A percentile compares a stretch with the other conserved stretches of the same genome.
These are phyloP conservation scores for Xyrichtys novacula DNA, from an alignment of 2,797 vertebrate species.

Conservation along the genomic window DNA sequence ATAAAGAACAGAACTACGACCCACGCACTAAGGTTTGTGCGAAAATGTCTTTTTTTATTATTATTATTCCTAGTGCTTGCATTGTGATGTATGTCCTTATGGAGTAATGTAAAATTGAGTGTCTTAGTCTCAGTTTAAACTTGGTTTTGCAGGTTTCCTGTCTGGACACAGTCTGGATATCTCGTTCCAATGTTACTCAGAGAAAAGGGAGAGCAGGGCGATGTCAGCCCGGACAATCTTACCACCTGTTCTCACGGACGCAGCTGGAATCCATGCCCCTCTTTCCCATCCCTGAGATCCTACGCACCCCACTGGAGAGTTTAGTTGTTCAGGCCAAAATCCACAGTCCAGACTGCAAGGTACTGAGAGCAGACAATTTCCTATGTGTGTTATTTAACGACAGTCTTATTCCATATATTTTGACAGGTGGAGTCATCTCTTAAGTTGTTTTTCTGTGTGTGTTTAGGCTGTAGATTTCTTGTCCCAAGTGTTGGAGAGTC, in stretches of 20 bases:
- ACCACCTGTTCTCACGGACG: conserved; percentile 91
- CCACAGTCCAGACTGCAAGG: conserved; percentile 93
- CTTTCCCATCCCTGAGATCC: conserved; percentile 95
- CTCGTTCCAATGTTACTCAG: conserved; percentile 93
- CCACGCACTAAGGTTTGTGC: conserved; percentile 90
- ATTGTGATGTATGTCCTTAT: background rate
- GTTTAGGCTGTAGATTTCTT: conserved; percentile 93
- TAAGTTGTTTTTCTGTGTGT: background rate
- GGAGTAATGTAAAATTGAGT: background rate
- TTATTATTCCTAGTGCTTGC: too few species aligned
- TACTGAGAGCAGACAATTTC: conserved; percentile 52
- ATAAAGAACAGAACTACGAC: conserved; percentile 96
- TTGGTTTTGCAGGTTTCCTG: conserved; percentile 89
- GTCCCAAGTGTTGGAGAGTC: conserved; percentile 94
- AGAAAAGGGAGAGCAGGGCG: conserved; percentile 94
- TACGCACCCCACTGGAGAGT: conserved; percentile 95
- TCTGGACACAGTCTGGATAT: conserved; percentile 96
- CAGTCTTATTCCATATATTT: background rate
- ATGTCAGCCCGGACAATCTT: conserved; percentile 94
- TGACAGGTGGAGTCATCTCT: background rate
- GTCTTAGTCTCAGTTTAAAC: background rate
- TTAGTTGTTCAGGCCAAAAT: conserved; percentile 96
- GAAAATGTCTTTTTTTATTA: too few species aligned
- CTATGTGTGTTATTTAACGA: background rate
- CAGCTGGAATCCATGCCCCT: conserved; percentile 89